phyloP scores from a whole-genome alignment of 1,140 invertebrate species.

The Saxidomus purpurata region DNA sequence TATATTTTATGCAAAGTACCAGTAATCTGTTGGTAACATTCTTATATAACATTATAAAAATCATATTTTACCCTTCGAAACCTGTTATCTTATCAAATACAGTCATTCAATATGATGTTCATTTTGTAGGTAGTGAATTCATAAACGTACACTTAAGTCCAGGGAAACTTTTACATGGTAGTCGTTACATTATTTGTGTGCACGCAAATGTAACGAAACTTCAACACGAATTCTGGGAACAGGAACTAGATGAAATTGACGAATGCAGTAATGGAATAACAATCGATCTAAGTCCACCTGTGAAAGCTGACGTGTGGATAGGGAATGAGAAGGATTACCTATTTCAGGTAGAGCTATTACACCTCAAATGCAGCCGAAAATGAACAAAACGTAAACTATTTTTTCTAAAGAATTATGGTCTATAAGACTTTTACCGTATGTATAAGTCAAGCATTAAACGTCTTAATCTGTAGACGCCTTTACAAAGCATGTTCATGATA shows the following conservation, averaged over 20 bases:
- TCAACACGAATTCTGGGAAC: slow-evolving; percentile 65
- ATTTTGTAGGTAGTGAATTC: slow-evolving; percentile 42
- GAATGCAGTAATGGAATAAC: slow-evolving; percentile 73
- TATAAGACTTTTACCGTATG: not conserved
- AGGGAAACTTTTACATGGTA: slow-evolving; percentile 59
- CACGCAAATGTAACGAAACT: slow-evolving; percentile 58
- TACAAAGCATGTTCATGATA: no score
- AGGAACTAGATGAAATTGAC: slow-evolving; percentile 57
- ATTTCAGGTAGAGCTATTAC: slow-evolving; percentile 71
- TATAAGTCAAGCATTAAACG: no score
- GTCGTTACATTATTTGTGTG: slow-evolving; percentile 71
- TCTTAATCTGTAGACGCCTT: no score
- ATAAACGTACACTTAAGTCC: slow-evolving; percentile 22
- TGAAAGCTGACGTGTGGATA: slow-evolving; percentile 63
- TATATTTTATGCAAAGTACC: not conserved
- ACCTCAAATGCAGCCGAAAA: no score
- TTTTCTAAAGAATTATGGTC: not conserved
- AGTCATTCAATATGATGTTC: no score
- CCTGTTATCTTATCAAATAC: no score
- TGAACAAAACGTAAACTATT: no score
- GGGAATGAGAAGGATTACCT: slow-evolving; percentile 41
- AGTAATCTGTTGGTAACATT: no score
- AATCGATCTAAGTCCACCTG: slow-evolving; percentile 69
- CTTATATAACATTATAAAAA: no score
- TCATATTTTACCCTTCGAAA: no score